Base-by-base conservation (phyloP, 2,888 invertebrate species). In the Zonitis immaculata region DNA sequence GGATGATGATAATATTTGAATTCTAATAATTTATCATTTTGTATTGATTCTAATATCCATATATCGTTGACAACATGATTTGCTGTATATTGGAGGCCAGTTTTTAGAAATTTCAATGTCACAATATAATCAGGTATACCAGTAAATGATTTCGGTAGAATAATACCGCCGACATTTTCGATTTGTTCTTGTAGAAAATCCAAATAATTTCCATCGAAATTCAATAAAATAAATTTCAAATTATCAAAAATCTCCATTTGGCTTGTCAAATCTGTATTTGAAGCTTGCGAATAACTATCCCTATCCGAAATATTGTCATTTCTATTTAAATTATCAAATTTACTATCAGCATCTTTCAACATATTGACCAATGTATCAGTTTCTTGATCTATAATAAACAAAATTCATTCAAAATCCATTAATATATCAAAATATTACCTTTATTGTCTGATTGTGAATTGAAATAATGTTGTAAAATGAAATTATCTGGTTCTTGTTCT, bases 1-100 rank as follows among this genome's bases (percentile, higher is more conserved):
- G 89, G 88, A 14, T 79, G 78, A 70, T 91, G 90, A 70, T 85
- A 91, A 75, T 91, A 91, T 61, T 82, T 76, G 6, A 87, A 73
- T 1, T 20, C 14, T 1, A 22, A 14, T 12, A 88, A 59, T 67
- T 78, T 77, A 66, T 80, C 78, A 49, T 80, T 78, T 30, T 80
- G 79, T 12, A 82, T 73, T 63, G 87, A 88, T 65, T 88, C 87
- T 70, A 82, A 84, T 66, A 91, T 76, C 83, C 86, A 92, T 54
- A 86, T 79, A 60, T 84, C 81, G 1, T 87, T 89, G 50, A 91
- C 84, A 1, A 86, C 73, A 65, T 87, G 82, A 0, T 74, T 72
- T 1, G 83, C 86, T 0, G 77, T 74, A 43, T 74, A 69, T 0
- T 78, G 78, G 1, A 79, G 59, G 16, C 77, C 69, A 3, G 77